Evolutionary conservation across 2,797 vertebrate genomes (phyloP).

Genomic region (Sciurus carolinensis): DNA sequence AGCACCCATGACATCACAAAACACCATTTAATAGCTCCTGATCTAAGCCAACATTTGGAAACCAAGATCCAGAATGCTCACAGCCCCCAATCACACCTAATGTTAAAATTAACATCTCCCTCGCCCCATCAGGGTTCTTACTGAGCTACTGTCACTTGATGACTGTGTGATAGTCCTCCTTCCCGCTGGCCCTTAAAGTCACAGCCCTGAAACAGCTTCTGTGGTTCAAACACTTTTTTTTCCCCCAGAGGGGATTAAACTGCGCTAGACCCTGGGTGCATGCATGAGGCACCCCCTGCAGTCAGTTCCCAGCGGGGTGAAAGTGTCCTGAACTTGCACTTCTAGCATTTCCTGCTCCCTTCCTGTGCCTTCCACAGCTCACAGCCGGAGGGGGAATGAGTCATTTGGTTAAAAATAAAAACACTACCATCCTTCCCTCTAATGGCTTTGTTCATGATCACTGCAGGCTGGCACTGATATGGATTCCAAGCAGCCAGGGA

Average conservation of each 20-base stretch:
- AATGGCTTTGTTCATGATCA: conserved; percentile 86
- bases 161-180: neutral
- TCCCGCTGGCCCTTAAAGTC: neutral
- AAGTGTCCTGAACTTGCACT: conserved; percentile 77
- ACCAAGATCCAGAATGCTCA: neutral
- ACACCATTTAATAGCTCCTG: neutral
- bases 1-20: neutral
- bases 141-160: neutral
- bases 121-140: neutral
- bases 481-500: conserved; percentile 84
- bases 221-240: conserved; percentile 72
- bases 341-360: conserved; percentile 64
- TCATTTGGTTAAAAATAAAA: conserved; percentile 90
- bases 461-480: conserved; percentile 84
- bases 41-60: conserved; percentile 7
- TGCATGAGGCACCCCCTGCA: conserved; percentile 50
- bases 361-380: conserved; percentile 64
- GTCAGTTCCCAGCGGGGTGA: conserved; percentile 46
- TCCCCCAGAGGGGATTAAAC: conserved; percentile 53
- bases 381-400: conserved; percentile 83
- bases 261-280: neutral
- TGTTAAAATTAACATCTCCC: neutral
- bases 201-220: conserved; percentile 23
- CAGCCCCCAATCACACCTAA: neutral
- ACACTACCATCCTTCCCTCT: conserved; percentile 85